Conservation (phyloP, 1,140 invertebrate species). For the Mesaphorura yosii region DNA sequence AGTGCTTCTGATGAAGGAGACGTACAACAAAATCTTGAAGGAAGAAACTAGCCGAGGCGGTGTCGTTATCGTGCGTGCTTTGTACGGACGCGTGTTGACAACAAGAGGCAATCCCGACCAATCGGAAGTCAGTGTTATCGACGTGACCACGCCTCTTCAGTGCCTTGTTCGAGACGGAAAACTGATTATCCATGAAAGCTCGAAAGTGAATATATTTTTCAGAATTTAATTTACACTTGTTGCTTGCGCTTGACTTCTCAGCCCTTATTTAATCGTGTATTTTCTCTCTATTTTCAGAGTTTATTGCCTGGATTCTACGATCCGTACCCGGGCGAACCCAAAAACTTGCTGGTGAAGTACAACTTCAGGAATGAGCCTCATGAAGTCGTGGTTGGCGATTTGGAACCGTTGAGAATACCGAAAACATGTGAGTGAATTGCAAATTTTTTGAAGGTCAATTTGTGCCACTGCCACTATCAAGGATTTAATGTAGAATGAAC, state of each 20-base stretch:
- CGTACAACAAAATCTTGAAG: constrained; percentile 57
- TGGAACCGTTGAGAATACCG: constrained; percentile 64
- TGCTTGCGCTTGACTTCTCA: too few relatives aligned
- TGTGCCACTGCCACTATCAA: neutral
- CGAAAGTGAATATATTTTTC: constrained; percentile 66
- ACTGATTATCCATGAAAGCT: constrained; percentile 67
- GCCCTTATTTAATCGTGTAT: neutral
- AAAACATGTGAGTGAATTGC: constrained; percentile 47
- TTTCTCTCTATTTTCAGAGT: constrained; percentile 51
- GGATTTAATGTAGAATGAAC: neutral
- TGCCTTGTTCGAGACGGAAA: constrained; percentile 84
- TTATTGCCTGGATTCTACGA: constrained; percentile 94
- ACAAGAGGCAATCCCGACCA: constrained; percentile 34
- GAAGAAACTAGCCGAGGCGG: constrained; percentile 68
- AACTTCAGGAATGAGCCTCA: constrained; percentile 65
- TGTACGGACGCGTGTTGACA: constrained; percentile 51
- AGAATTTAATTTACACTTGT: constrained; percentile 2
- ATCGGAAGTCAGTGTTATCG: constrained; percentile 53
- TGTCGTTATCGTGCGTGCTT: constrained; percentile 71
- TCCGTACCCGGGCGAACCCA: constrained; percentile 85
- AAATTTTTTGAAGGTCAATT: too few relatives aligned
- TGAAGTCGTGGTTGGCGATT: constrained; percentile 66
- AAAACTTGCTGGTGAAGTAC: constrained; percentile 76
- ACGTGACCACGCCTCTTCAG: constrained; percentile 86
- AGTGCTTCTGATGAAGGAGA: constrained; percentile 74